These are phyloP conservation scores for Atta colombica DNA, from an alignment of 1,140 invertebrate genomes.

Conservation along the genomic window DNA sequence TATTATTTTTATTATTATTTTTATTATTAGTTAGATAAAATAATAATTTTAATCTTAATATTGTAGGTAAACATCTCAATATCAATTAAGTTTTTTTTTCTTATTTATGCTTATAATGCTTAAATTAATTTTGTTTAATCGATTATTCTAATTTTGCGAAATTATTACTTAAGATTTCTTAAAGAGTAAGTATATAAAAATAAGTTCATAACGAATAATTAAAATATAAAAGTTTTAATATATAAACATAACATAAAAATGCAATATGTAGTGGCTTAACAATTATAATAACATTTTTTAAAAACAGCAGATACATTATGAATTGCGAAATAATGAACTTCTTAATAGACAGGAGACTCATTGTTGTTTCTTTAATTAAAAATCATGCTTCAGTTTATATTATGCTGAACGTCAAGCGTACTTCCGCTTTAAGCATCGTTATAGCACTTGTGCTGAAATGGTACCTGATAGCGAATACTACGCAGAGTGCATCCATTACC, in stretches of 20 bases:
- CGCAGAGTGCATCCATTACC: slow-evolving; percentile 68
- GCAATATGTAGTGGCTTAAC: not conserved
- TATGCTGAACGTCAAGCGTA: slow-evolving; percentile 4
- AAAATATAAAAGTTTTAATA: not conserved
- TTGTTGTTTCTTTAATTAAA: slow-evolving; percentile 32
- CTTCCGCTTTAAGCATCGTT: slow-evolving; percentile 56
- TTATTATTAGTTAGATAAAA: not conserved
- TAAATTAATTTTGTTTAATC: not conserved
- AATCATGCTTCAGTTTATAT: slow-evolving; percentile 37
- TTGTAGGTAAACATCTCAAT: not conserved
- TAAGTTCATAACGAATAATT: not conserved
- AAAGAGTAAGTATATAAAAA: not conserved
- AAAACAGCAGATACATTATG: not conserved
- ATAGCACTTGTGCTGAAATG: slow-evolving; percentile 56
- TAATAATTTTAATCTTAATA: not conserved
- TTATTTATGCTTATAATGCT: too few relatives aligned
- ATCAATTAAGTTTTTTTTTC: too few relatives aligned
- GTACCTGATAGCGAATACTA: slow-evolving; percentile 57
- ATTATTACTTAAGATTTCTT: not conserved
- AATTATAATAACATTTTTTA: not conserved
- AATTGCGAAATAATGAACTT: not conserved
- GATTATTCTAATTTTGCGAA: not conserved
- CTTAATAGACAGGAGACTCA: not conserved
- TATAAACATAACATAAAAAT: not conserved
- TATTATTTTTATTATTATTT: not conserved